Percentiles rank a stretch among this genome's conserved stretches.
These are phyloP conservation scores for Elysia chlorotica DNA, from an alignment of 1,140 invertebrate genomes.

Conservation along the genomic window DNA sequence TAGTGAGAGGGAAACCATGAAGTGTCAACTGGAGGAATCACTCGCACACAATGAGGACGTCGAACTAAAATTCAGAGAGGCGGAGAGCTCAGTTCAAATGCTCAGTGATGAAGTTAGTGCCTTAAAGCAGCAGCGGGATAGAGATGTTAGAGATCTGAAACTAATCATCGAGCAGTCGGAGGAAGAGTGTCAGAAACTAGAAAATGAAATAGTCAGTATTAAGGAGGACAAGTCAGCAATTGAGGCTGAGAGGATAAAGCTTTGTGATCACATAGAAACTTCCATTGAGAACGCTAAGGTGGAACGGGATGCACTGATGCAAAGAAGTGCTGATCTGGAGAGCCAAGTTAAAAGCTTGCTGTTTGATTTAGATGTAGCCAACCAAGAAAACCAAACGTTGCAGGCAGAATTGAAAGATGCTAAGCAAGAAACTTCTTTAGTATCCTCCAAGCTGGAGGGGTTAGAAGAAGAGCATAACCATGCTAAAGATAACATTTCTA, in stretches of 20 bases:
- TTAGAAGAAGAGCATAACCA: not conserved
- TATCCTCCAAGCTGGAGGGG: not conserved
- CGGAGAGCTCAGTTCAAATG: not conserved
- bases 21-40: not conserved
- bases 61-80: not conserved
- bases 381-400: not conserved
- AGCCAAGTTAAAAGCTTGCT: not conserved
- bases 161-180: not conserved
- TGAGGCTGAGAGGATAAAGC: constrained; percentile 5
- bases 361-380: not conserved
- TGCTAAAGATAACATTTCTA: not conserved
- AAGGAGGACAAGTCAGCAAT: not conserved
- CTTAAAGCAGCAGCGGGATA: not conserved
- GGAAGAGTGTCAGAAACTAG: not conserved
- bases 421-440: not conserved
- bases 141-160: not conserved
- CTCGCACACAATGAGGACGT: not conserved
- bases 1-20: not conserved
- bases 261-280: constrained; percentile 3
- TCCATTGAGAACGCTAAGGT: not conserved
- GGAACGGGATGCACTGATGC: not conserved
- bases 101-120: not conserved
- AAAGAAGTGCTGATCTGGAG: not conserved
- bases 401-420: not conserved
- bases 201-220: not conserved